phyloP scores from a whole-genome alignment of 2,888 invertebrate species.

The Seira musarum region DNA sequence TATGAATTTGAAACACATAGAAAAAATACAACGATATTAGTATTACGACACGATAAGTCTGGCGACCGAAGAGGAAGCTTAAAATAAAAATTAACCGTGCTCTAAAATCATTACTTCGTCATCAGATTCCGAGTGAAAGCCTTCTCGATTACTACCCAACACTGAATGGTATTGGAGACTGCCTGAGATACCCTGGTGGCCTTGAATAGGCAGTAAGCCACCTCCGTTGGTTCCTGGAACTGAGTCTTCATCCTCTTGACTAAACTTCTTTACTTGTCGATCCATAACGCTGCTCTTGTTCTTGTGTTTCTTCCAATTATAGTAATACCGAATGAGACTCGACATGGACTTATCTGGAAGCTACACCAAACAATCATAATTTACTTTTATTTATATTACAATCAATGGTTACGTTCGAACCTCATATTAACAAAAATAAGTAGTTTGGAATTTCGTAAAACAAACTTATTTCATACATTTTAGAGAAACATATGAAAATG shows the following conservation, averaged over 20 bases:
- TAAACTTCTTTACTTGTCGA: slow-evolving; percentile 80
- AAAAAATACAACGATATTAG: slow-evolving; percentile 51
- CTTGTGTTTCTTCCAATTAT: slow-evolving; percentile 98
- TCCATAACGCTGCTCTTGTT: slow-evolving; percentile 96
- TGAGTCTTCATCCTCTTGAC: slow-evolving; percentile 65
- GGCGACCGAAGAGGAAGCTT: background rate
- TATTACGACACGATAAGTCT: slow-evolving; percentile 18
- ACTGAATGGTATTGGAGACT: slow-evolving; percentile 42
- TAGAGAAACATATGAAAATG: too few relatives aligned
- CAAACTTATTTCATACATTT: too few relatives aligned
- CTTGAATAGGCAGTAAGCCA: slow-evolving; percentile 33
- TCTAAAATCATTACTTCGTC: slow-evolving; percentile 62
- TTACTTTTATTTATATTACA: background rate
- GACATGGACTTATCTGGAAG: slow-evolving; percentile 97
- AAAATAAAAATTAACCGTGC: slow-evolving; percentile 42
- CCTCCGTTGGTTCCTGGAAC: slow-evolving; percentile 45
- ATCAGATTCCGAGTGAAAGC: slow-evolving; percentile 47
- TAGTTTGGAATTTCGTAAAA: background rate
- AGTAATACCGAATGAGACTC: slow-evolving; percentile 96
- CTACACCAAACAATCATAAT: slow-evolving; percentile 74
- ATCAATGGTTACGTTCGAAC: background rate
- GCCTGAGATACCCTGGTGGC: slow-evolving; percentile 51
- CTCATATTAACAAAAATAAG: background rate
- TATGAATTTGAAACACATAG: slow-evolving; percentile 47
- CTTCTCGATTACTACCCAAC: slow-evolving; percentile 34